Conservation (phyloP, 1,140 invertebrate species). For the Trachymyrmex septentrionalis region DNA sequence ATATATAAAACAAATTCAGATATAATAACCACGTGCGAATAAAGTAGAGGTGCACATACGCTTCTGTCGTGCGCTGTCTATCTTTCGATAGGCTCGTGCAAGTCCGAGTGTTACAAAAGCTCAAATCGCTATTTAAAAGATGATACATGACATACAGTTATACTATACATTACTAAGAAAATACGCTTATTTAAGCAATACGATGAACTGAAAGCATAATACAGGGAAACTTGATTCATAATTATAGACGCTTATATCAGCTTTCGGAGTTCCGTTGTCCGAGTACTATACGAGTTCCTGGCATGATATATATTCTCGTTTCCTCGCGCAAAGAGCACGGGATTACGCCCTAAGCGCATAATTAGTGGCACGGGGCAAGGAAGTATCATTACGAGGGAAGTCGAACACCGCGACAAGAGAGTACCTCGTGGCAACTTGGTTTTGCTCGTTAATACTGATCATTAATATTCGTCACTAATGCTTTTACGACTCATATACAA, state of each 20-base stretch:
- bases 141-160: neutral
- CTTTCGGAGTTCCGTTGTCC: slow-evolving; percentile 36
- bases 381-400: slow-evolving; percentile 60
- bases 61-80: too few species aligned
- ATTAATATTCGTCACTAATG: slow-evolving; percentile 54
- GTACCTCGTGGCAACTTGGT: slow-evolving; percentile 12
- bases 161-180: neutral
- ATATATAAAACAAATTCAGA: neutral
- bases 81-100: too few species aligned
- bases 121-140: neutral
- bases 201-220: neutral
- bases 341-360: slow-evolving; percentile 57
- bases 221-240: slow-evolving; percentile 16
- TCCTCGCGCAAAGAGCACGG: slow-evolving; percentile 41
- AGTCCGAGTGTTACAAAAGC: neutral
- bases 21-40: too few species aligned
- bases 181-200: neutral
- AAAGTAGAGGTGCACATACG: too few species aligned
- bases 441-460: slow-evolving; percentile 53
- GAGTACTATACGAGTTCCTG: neutral
- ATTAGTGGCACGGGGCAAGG: slow-evolving; percentile 44
- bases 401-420: slow-evolving; percentile 52
- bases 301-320: slow-evolving; percentile 20
- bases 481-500: slow-evolving; percentile 7
- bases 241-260: slow-evolving; percentile 21